Conservation (phyloP, 2,113 vertebrate species). For the Lophius piscatorius region DNA sequence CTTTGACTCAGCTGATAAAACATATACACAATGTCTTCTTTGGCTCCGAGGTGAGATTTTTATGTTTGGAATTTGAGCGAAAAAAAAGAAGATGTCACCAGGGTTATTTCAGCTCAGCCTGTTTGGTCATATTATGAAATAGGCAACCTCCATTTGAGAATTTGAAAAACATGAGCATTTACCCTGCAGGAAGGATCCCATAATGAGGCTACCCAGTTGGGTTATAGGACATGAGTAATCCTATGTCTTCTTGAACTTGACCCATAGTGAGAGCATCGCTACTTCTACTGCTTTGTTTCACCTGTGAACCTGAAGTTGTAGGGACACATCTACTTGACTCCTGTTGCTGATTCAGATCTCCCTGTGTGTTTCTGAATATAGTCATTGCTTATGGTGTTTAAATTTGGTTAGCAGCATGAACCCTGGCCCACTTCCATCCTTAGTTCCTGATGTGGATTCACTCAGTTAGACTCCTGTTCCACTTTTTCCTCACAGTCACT, state of each 20-base stretch:
- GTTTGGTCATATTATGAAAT: background rate
- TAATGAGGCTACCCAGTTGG: background rate
- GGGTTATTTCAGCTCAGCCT: background rate
- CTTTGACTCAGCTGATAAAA: background rate
- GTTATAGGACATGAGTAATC: background rate
- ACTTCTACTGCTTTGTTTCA: too few relatives aligned
- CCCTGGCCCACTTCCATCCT: slow-evolving; percentile 72
- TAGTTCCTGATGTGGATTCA: slow-evolving; percentile 66
- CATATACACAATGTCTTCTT: background rate
- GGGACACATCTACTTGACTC: slow-evolving; percentile 9
- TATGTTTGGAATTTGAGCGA: background rate
- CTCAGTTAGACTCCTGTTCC: slow-evolving; percentile 75
- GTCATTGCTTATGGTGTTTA: slow-evolving; percentile 57
- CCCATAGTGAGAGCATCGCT: background rate
- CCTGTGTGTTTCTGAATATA: slow-evolving; percentile 50
- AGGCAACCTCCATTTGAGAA: background rate
- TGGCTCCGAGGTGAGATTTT: background rate
- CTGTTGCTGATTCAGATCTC: slow-evolving; percentile 31
- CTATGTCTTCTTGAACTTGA: background rate
- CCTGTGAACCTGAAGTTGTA: slow-evolving; percentile 15
- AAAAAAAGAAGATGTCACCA: too few relatives aligned
- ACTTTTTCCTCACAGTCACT: slow-evolving; percentile 65
- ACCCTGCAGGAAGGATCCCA: background rate
- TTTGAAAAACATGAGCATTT: background rate
- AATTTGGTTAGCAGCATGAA: slow-evolving; percentile 77